Evolutionary conservation across 2,113 vertebrate species (phyloP).

Genomic region (Colaptes auratus): DNA sequence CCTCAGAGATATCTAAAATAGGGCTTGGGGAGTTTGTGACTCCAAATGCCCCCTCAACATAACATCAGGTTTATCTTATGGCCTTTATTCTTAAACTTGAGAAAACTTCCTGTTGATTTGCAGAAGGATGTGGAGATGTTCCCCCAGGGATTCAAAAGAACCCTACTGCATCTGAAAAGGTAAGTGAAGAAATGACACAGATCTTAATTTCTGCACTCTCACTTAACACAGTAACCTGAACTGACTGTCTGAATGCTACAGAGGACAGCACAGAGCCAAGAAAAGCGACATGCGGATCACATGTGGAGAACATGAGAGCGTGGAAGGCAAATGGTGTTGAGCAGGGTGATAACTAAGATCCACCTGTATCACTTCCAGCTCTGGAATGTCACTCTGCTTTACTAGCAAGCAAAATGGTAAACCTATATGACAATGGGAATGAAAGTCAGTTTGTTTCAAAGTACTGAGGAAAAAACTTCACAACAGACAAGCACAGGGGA

Average conservation of each 20-base stretch:
- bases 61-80: background rate
- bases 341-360: background rate
- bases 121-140: background rate
- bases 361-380: background rate
- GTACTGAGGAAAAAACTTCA: background rate
- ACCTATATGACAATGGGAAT: background rate
- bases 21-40: background rate
- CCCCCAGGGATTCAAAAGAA: background rate
- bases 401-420: background rate
- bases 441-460: background rate
- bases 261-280: background rate
- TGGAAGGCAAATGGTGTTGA: background rate
- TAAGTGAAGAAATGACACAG: background rate
- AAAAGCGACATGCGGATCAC: background rate
- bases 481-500: background rate
- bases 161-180: background rate
- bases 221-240: background rate
- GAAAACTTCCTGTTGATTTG: background rate
- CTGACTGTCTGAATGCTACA: background rate
- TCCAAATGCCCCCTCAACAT: background rate
- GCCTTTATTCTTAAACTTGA: background rate
- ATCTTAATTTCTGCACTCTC: background rate
- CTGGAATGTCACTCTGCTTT: background rate
- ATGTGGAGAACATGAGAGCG: background rate
- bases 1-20: background rate